Conservation (phyloP, 2,888 invertebrate genomes). For the Onchidella celtica region DNA sequence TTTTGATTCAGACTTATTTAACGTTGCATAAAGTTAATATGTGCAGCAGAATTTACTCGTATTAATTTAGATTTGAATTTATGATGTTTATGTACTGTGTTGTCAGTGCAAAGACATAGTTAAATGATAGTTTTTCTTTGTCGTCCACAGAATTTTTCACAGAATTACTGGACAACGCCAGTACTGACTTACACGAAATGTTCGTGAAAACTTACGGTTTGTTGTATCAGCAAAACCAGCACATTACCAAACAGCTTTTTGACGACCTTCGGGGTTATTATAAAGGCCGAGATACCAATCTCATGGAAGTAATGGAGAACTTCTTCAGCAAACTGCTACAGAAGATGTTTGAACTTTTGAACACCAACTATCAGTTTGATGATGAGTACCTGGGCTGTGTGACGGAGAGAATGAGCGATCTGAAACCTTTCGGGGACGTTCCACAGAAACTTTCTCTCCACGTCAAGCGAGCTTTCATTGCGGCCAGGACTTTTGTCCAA, state of each 20-base stretch:
- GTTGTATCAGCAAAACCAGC: conserved; percentile 95
- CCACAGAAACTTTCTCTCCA: conserved; percentile 94
- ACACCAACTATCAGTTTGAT: conserved; percentile 94
- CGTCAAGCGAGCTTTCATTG: conserved; percentile 95
- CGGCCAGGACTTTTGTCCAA: conserved; percentile 95
- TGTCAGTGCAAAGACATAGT: too few relatives aligned
- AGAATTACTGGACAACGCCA: conserved; percentile 90
- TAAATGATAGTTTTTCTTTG: too few relatives aligned
- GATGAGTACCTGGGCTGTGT: conserved; percentile 91
- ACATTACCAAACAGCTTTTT: conserved; percentile 95
- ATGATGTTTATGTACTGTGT: too few relatives aligned
- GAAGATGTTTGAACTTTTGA: conserved; percentile 94
- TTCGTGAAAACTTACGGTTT: conserved; percentile 96
- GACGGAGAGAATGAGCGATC: conserved; percentile 93
- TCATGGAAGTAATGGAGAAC: conserved; percentile 92
- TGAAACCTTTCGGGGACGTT: conserved; percentile 97
- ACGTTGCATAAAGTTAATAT: too few relatives aligned
- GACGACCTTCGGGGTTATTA: conserved; percentile 94
- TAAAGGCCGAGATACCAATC: conserved; percentile 85
- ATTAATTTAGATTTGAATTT: not conserved
- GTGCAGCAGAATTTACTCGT: not conserved
- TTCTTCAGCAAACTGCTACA: conserved; percentile 96
- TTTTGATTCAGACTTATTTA: too few relatives aligned
- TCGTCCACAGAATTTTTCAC: conserved; percentile 91
- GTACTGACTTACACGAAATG: conserved; percentile 95